Base-by-base conservation (phyloP, 2,113 vertebrate species). In the Chaenocephalus aceratus region DNA sequence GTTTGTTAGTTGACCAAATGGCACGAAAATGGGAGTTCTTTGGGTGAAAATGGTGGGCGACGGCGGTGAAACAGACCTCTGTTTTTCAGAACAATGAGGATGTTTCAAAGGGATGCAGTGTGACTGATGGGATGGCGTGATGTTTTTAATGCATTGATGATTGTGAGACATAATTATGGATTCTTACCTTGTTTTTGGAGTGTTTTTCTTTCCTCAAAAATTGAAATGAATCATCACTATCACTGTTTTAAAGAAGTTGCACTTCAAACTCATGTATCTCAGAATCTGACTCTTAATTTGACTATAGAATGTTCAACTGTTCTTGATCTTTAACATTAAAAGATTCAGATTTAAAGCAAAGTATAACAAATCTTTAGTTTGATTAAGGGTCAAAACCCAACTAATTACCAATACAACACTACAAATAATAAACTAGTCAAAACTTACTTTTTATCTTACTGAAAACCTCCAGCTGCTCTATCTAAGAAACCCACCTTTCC, bases 161-260 rank as follows among this genome's bases (percentile, higher is more conserved):
- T 91, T 89, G 69, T 87, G 86, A 89, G 18, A 91, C 75, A 65
- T 53, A 18, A 72, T 62, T 72, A 51, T 54, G 46, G 2, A 18
- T 62, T 62, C 91, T 90, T 91, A 87, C 90, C 91, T 83, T 85
- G n/a, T 56, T 64, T 79, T 48, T 58, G 48, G 26, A 6, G 10
- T 12, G 45, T 41, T 51, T 65, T 34, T 69, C 36, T 57, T 34
- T 23, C 59, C 44, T 63, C 58, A 48, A 63, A 71, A 59, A 62
- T 18, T 36, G 18, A 58, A 57, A 58, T 13, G 18, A 14, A 66
- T 61, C 44, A 44, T 30, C 15, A 2, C 6, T 56, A 11, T 8
- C 56, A 26, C 15, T 34, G 21, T 45, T 21, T 51, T 61, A 61
- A 11, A 45, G n/a, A 15, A 78, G 21, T 6, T 77, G 15, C 11